Evolutionary conservation across 2,888 invertebrate genomes (phyloP).

Genomic region (Cloeon dipterum): DNA sequence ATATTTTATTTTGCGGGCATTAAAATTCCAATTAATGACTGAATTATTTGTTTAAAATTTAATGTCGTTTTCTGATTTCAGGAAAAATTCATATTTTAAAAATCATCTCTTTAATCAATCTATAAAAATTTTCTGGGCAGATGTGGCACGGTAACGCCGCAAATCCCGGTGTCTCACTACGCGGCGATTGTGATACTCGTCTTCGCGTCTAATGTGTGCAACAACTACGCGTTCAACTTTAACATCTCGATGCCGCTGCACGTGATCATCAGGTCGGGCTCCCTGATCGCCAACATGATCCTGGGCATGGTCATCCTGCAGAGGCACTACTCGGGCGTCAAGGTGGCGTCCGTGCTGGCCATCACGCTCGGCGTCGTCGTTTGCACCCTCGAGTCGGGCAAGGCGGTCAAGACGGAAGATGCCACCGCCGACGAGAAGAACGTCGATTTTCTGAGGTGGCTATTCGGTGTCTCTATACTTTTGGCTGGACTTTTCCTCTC

Average conservation of each 20-base stretch:
- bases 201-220: slow-evolving; percentile 74
- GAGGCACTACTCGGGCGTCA: too few species aligned
- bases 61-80: neutral
- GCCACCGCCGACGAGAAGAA: too few species aligned
- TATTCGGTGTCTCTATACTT: slow-evolving; percentile 53
- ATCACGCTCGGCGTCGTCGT: slow-evolving; percentile 81
- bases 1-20: too few species aligned
- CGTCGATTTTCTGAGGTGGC: slow-evolving; percentile 36
- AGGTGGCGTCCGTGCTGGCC: slow-evolving; percentile 73
- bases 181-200: slow-evolving; percentile 65
- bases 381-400: too few species aligned
- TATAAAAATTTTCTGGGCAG: too few species aligned
- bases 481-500: slow-evolving; percentile 77
- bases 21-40: neutral
- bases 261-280: slow-evolving; percentile 97
- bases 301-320: slow-evolving; percentile 80
- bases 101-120: neutral
- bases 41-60: slow-evolving; percentile 3
- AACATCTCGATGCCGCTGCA: slow-evolving; percentile 95
- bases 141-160: slow-evolving; percentile 41
- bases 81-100: neutral
- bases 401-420: slow-evolving; percentile 76
- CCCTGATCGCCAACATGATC: slow-evolving; percentile 87
- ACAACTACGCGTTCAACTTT: slow-evolving; percentile 89
- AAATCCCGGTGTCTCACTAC: slow-evolving; percentile 36